Conservation (phyloP, 1,140 invertebrate genomes). For the Polypedilum vanderplanki region DNA sequence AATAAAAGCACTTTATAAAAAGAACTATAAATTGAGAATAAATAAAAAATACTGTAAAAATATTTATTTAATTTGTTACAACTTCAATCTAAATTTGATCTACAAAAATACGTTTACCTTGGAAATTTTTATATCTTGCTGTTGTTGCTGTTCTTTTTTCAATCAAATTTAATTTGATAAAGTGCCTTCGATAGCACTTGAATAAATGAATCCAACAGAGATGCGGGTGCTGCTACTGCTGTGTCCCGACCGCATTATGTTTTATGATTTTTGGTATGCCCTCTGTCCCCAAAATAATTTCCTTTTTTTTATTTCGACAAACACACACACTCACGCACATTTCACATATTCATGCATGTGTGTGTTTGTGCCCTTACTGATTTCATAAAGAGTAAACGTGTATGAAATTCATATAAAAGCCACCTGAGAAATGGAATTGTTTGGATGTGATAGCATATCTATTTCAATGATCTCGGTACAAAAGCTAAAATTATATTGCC, state of each 20-base stretch:
- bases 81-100: too few relatives aligned
- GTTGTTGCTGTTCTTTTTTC: background rate
- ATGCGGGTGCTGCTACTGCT: background rate
- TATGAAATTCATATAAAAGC: conserved; percentile 15
- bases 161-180: conserved; percentile 29
- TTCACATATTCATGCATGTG: too few relatives aligned
- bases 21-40: too few relatives aligned
- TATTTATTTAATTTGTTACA: too few relatives aligned
- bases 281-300: background rate
- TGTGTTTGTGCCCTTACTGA: too few relatives aligned
- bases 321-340: too few relatives aligned
- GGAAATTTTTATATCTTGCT: background rate
- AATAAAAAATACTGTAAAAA: too few relatives aligned
- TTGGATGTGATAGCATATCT: conserved; percentile 24
- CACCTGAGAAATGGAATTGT: background rate
- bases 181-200: conserved; percentile 1
- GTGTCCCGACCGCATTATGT: background rate
- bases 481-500: background rate
- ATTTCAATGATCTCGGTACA: conserved; percentile 23
- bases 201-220: background rate
- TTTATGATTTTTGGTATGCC: background rate
- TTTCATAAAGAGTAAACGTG: too few relatives aligned
- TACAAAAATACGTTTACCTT: too few relatives aligned
- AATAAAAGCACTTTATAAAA: too few relatives aligned
- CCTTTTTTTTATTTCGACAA: too few relatives aligned